A percentile compares a stretch with the other conserved stretches of the same genome.
phyloP scores from a whole-genome alignment of 2,888 invertebrate species.

The Trissonchulus latispiculum region DNA sequence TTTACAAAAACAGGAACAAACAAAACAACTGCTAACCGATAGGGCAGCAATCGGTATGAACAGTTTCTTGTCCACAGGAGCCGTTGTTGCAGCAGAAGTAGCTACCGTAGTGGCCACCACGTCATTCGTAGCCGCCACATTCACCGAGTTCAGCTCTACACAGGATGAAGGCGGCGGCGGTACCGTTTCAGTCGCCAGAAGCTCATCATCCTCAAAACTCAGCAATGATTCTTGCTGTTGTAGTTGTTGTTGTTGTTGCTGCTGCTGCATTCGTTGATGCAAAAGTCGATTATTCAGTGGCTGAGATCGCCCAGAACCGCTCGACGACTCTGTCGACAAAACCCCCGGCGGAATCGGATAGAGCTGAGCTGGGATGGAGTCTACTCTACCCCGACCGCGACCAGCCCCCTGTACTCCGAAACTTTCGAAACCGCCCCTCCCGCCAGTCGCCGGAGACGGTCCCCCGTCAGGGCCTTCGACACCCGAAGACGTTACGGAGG shows the following conservation, averaged over 20 bases:
- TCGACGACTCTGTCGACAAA: not conserved
- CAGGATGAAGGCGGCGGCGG: too few species aligned
- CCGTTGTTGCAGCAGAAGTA: too few species aligned
- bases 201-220: not conserved
- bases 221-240: slow-evolving; percentile 8
- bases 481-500: not conserved
- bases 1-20: too few species aligned
- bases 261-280: not conserved
- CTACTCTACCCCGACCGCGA: not conserved
- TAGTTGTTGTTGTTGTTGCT: slow-evolving; percentile 8
- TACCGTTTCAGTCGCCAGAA: not conserved
- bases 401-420: too few species aligned
- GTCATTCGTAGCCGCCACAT: too few species aligned
- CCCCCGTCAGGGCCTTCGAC: not conserved
- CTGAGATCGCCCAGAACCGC: not conserved
- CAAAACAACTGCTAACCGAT: too few species aligned
- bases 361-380: too few species aligned
- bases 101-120: too few species aligned
- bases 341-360: too few species aligned
- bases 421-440: too few species aligned
- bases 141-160: too few species aligned
- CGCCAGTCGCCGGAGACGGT: not conserved
- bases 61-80: not conserved
- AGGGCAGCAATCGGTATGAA: not conserved
- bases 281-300: not conserved